phyloP scores from a whole-genome alignment of 2,888 invertebrate species.

The Campoplex nolae region DNA sequence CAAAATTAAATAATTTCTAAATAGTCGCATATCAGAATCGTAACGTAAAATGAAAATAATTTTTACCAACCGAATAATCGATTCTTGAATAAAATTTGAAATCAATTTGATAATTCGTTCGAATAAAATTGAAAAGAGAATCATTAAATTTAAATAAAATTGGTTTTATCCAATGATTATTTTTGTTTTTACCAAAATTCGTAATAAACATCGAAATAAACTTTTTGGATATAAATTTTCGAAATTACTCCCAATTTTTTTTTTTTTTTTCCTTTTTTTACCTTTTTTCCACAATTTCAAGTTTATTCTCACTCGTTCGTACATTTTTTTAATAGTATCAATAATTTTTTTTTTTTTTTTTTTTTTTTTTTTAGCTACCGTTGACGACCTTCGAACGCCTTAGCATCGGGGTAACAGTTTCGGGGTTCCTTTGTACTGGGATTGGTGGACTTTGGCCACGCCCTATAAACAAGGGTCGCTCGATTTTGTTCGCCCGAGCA shows the following conservation, averaged over 20 bases:
- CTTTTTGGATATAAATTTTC: too few species aligned
- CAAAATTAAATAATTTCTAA: not conserved
- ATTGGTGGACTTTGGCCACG: slow-evolving; percentile 83
- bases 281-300: not conserved
- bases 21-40: not conserved
- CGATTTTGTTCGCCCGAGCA: slow-evolving; percentile 75
- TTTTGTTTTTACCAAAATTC: too few species aligned
- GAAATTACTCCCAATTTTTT: too few species aligned
- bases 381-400: slow-evolving; percentile 16
- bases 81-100: too few species aligned
- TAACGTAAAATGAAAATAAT: not conserved
- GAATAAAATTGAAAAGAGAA: too few species aligned
- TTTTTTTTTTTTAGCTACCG: not conserved
- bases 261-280: too few species aligned
- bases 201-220: too few species aligned
- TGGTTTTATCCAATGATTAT: too few species aligned
- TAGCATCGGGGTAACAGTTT: slow-evolving; percentile 66
- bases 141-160: too few species aligned
- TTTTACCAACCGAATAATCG: too few species aligned
- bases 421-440: slow-evolving; percentile 74
- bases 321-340: not conserved
- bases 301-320: not conserved
- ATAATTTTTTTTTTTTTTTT: not conserved
- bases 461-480: slow-evolving; percentile 81
- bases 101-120: too few species aligned